Evolutionary conservation across 2,888 invertebrate genomes (phyloP).

Genomic region (Hecatera dysodea): DNA sequence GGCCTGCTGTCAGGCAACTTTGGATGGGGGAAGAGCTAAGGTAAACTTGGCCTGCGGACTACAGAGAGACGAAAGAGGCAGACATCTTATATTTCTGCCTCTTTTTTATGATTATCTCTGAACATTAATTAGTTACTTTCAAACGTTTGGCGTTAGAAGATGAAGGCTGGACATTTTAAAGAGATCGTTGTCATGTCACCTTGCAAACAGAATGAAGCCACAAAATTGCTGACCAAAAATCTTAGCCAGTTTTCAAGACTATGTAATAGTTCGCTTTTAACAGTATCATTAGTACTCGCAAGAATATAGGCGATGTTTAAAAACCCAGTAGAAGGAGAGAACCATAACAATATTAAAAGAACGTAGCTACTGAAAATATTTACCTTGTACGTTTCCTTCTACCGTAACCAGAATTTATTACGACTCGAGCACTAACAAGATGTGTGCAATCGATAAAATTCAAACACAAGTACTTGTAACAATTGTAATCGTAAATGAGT

Average conservation of each 20-base stretch:
- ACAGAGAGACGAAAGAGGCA: too few relatives aligned
- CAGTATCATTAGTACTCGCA: background rate
- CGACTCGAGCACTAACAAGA: conserved; percentile 40
- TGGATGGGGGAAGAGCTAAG: background rate
- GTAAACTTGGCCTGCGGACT: background rate
- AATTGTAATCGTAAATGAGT: conserved; percentile 53
- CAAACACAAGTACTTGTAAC: conserved; percentile 47
- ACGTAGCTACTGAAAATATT: conserved; percentile 28
- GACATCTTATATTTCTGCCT: background rate
- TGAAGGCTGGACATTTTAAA: too few relatives aligned
- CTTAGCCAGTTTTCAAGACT: too few relatives aligned
- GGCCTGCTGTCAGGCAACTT: background rate
- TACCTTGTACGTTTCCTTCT: conserved; percentile 28
- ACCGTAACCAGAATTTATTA: conserved; percentile 46
- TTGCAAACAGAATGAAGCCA: too few relatives aligned
- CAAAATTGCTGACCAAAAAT: background rate
- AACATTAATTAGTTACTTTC: too few relatives aligned
- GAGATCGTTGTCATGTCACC: too few relatives aligned
- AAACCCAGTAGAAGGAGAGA: conserved; percentile 6
- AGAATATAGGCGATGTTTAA: background rate
- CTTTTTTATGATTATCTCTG: background rate
- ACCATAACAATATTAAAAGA: conserved; percentile 24
- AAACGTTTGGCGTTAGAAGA: too few relatives aligned
- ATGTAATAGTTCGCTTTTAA: too few relatives aligned
- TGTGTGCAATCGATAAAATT: conserved; percentile 57